These are phyloP conservation scores for Dendrocincla fuliginosa DNA, from an alignment of 2,797 vertebrate genomes.

Conservation along the genomic window DNA sequence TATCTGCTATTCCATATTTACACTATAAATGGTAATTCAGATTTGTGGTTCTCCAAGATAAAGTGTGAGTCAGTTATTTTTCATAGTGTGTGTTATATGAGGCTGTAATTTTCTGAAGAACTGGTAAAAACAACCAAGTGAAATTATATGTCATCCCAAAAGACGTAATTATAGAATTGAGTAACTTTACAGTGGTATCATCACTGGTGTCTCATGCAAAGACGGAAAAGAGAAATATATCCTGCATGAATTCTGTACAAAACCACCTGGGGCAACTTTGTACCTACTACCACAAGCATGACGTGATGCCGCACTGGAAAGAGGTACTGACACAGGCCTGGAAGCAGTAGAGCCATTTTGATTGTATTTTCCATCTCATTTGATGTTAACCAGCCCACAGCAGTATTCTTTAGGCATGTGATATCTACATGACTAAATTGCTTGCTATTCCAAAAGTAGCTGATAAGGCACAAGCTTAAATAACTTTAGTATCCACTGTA, in stretches of 20 bases:
- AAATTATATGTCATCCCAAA: neutral
- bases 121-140: neutral
- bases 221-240: neutral
- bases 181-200: neutral
- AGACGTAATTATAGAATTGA: neutral
- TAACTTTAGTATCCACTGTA: neutral
- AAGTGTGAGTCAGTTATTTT: neutral
- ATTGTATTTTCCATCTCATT: neutral
- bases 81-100: neutral
- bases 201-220: neutral
- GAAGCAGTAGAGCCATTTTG: neutral
- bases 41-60: neutral
- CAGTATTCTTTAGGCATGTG: neutral
- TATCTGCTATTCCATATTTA: neutral
- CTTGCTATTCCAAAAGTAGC: neutral
- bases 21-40: neutral
- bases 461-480: neutral
- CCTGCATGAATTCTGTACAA: neutral
- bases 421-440: neutral
- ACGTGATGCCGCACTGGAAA: neutral
- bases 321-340: neutral
- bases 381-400: neutral
- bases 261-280: neutral
- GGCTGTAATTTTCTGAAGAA: neutral
- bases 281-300: neutral